These are phyloP conservation scores for Cerceris rybyensis DNA, from an alignment of 2,888 invertebrate species.

Conservation along the genomic window DNA sequence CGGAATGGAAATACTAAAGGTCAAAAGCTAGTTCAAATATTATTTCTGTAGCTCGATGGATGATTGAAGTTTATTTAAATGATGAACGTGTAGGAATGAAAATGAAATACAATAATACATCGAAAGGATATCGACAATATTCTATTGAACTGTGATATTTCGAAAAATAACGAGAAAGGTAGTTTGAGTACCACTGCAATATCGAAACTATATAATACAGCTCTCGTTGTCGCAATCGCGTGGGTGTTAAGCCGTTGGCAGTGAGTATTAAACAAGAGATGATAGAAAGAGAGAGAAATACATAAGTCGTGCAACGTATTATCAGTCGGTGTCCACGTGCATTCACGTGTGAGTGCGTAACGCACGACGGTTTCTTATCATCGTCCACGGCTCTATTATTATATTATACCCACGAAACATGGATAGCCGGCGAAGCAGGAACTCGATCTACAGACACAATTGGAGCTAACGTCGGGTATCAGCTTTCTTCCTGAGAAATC, in stretches of 20 bases:
- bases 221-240: background rate
- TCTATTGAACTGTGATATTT: too few relatives aligned
- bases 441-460: slow-evolving; percentile 67
- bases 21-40: too few relatives aligned
- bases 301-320: slow-evolving; percentile 6
- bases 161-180: too few relatives aligned
- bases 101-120: too few relatives aligned
- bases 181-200: too few relatives aligned
- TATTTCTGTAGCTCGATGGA: too few relatives aligned
- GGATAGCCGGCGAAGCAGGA: slow-evolving; percentile 44
- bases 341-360: background rate
- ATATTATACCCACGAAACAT: slow-evolving; percentile 44
- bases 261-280: slow-evolving; percentile 7
- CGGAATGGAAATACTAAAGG: too few relatives aligned
- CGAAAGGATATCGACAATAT: too few relatives aligned
- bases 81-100: too few relatives aligned
- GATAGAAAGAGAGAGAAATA: too few relatives aligned
- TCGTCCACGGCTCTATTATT: slow-evolving; percentile 53
- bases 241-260: slow-evolving; percentile 1
- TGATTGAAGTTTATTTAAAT: too few relatives aligned
- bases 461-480: slow-evolving; percentile 68
- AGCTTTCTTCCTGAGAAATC: slow-evolving; percentile 70
- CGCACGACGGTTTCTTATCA: slow-evolving; percentile 36
- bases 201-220: too few relatives aligned
- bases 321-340: background rate